Conservation (phyloP, 2,797 vertebrate species). For the Mus spretus region DNA sequence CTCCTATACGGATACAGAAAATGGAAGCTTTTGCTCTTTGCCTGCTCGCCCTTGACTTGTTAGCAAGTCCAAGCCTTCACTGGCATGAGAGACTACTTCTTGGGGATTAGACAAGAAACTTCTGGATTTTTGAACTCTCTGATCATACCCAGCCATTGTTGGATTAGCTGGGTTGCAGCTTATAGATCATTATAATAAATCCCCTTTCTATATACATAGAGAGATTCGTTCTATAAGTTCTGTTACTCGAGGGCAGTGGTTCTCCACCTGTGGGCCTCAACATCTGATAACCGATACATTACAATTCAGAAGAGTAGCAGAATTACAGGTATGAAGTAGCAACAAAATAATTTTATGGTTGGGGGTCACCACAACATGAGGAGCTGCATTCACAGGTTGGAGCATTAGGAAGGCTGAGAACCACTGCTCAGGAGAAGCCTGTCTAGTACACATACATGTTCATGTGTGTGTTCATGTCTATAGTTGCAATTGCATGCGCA, state of each 20-base stretch:
- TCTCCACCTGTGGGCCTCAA: not conserved
- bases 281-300: too few species aligned
- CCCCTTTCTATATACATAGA: not conserved
- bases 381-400: too few species aligned
- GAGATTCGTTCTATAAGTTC: not conserved
- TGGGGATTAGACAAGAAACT: not conserved
- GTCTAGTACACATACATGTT: too few species aligned
- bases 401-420: too few species aligned
- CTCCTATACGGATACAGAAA: not conserved
- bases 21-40: not conserved
- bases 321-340: not conserved
- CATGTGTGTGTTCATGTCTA: too few species aligned
- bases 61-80: not conserved
- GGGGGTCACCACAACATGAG: too few species aligned
- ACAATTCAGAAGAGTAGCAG: not conserved
- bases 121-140: not conserved
- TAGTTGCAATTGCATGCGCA: too few species aligned
- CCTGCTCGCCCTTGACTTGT: not conserved
- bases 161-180: not conserved
- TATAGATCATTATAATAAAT: not conserved
- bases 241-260: not conserved
- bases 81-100: not conserved
- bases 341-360: too few species aligned
- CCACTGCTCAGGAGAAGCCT: too few species aligned
- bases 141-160: not conserved